Evolutionary conservation across 2,888 invertebrate species (phyloP), one percentile per base, ranked within the genome.

Genomic region (Sisyra terminalis): DNA sequence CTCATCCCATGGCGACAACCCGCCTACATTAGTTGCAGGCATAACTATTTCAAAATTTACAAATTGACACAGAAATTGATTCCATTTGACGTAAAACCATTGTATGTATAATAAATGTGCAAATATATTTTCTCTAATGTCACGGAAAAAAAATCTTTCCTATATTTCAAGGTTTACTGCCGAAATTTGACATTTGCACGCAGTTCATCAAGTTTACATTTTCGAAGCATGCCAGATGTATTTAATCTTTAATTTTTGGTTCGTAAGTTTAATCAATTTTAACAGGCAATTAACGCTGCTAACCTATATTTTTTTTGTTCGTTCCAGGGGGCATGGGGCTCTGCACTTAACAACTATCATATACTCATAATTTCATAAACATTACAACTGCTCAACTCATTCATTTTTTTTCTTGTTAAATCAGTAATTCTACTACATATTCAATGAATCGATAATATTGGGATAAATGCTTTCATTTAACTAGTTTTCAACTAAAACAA

Each of bases 1-100:
- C 14, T 37, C 34, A 32, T 41, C 9, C 35, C 30, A 41, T 41
- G 41, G 41, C 41, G 41, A 41, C 41, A 41, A 14, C 41, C 41
- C 41, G 41, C 41, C 34, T 41, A 34, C 41, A 30, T 34, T 34
- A 41, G 17, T 24, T 32, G 17, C 29, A 30, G 24, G 14, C 24
- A 37, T 37, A 36, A 15, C n/a, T 37, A 18, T 15, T 37, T 37
- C 32, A 32, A 32, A 35, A 37, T 18, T 37, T 37, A 37, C 37
- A 29, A 30, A 15, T 30, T 40, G 31, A 30, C 30, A 30, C 15
- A 14, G 9, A 29, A 40, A 1, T 34, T 14, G 13, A 13, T 34
- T 34, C 34, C 13, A 13, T 14, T 38, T 29, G 16, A 29, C 40
- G 8, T 16, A 29, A 14, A 16, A 15, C 37, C 15, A 37, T 37